Percentiles rank a stretch among this genome's conserved stretches.
Conservation (phyloP, 2,888 invertebrate species). For the Orgyia antiqua region DNA sequence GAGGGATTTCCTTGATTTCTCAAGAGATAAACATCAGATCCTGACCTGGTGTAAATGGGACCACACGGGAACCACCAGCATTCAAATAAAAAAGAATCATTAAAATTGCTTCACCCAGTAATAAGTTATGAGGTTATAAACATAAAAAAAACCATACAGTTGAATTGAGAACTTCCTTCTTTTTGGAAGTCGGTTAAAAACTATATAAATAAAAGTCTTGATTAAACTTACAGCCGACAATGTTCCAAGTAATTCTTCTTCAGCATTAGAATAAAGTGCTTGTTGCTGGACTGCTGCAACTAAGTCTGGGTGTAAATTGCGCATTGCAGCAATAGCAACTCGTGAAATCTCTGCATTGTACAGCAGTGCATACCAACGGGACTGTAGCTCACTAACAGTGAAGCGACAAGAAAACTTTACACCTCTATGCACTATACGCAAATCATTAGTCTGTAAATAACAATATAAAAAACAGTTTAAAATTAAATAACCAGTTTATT, state of each 20-base stretch:
- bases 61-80: too few species aligned
- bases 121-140: too few species aligned
- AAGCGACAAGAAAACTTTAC: constrained; percentile 98
- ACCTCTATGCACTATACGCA: constrained; percentile 90
- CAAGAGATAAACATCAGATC: too few species aligned
- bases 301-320: constrained; percentile 94
- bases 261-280: constrained; percentile 92
- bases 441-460: constrained; percentile 82
- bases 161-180: too few species aligned
- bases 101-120: too few species aligned
- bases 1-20: too few species aligned
- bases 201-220: too few species aligned
- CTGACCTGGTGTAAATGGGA: too few species aligned
- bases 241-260: constrained; percentile 91
- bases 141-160: too few species aligned
- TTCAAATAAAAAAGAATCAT: too few species aligned
- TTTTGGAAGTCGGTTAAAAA: too few species aligned
- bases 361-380: constrained; percentile 96
- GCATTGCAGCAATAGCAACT: constrained; percentile 94
- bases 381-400: constrained; percentile 94
- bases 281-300: constrained; percentile 91
- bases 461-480: neutral
- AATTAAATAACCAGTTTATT: too few species aligned
- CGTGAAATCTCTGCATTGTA: constrained; percentile 97
- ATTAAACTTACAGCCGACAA: constrained; percentile 80